phyloP scores from a whole-genome alignment of 2,113 vertebrate genomes.

The Labrus mixtus region DNA sequence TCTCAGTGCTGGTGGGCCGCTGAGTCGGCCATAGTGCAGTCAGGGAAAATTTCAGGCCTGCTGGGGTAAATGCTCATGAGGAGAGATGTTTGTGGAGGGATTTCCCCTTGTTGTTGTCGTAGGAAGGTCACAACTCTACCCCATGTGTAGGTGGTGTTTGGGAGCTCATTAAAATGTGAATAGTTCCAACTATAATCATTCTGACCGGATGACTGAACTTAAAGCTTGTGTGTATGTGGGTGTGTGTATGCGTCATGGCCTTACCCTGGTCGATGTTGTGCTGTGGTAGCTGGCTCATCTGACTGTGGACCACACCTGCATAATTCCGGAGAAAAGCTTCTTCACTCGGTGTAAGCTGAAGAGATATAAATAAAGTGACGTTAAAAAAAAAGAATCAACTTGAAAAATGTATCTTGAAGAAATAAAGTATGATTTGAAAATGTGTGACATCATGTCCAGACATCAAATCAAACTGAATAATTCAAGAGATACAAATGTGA shows the following conservation, averaged over 20 bases:
- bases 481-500: too few species aligned
- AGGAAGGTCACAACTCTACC: neutral
- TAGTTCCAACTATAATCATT: neutral
- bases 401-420: neutral
- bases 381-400: neutral
- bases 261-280: constrained; percentile 99
- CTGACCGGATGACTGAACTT: neutral
- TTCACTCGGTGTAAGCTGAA: constrained; percentile 94
- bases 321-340: constrained; percentile 97
- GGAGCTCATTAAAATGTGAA: neutral
- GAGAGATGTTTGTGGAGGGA: constrained; percentile 29
- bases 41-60: constrained; percentile 21
- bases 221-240: neutral
- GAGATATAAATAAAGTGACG: neutral
- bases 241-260: constrained; percentile 1
- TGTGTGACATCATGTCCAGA: too few species aligned
- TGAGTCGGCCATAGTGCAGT: constrained; percentile 23
- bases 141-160: neutral
- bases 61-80: constrained; percentile 6
- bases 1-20: constrained; percentile 30
- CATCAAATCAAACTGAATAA: too few species aligned
- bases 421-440: neutral
- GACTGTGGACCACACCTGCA: constrained; percentile 95
- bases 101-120: constrained; percentile 36
- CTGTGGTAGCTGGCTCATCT: constrained; percentile 98